Evolutionary conservation across 2,113 vertebrate genomes (phyloP), one percentile per base, ranked within the genome.

Genomic region (Egretta garzetta): DNA sequence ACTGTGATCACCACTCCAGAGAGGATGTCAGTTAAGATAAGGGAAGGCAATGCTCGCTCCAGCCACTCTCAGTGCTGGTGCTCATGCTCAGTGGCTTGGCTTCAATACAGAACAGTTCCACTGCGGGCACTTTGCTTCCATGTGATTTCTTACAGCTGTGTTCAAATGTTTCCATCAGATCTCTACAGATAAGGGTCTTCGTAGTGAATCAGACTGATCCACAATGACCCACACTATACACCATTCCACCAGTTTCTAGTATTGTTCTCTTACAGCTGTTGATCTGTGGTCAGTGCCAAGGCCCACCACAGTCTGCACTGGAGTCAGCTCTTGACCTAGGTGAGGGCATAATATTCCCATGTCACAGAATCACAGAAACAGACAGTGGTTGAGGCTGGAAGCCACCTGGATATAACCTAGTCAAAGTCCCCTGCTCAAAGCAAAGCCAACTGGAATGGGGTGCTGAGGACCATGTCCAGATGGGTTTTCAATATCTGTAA

Each of bases 181-280:
- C 33, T 75, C 35, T 83, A 30, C 12, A 66, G 22, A 14, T 11
- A 70, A 37, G 4, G 3, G 10, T 52, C 52, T 66, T 60, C 52
- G 9, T 30, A 75, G 35, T 24, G 50, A 74, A 52, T 47, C 32
- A 56, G 8, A 60, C n/a, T 47, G 32, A 62, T 56, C 7, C 22
- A 43, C 70, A 67, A 4, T 3, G 6, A 53, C 19, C 6, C 8
- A 20, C 0, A 0, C n/a, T 64, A n/a, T 35, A 3, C 8, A 50
- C 8, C 2, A 63, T 63, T 86, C 23, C 33, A 43, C 9, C 49
- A 4, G 37, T 43, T 88, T 63, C 41, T 81, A 13, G 12, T 68
- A 11, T 37, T 71, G n/a, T 35, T 71, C 52, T 83, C 30, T 67
- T 47, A 52, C 10, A 71, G 17, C 6, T 63, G 14, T 63, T 73